Evolutionary conservation across 1,140 invertebrate species (phyloP), one percentile per base, ranked within the genome.

Genomic region (Drosophila gunungcola): DNA sequence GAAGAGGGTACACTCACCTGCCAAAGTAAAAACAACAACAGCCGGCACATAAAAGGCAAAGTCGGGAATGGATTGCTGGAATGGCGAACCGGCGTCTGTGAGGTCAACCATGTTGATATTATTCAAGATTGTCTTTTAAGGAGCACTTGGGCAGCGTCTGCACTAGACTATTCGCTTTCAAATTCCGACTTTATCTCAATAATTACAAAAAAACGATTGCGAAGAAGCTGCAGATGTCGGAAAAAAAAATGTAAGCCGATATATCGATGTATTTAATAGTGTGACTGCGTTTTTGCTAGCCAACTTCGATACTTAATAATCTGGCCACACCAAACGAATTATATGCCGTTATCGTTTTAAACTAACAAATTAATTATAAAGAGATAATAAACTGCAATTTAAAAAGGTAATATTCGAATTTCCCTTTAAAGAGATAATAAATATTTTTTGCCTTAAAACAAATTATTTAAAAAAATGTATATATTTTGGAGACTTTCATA

Each of bases 11-110:
- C 27, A 73, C 93, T 94, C 94, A 97, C 96, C 95, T 92, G 96
- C 94, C 81, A 97, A 93, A 62, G 94, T 94, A 70, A 96, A 92
- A 52, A 97, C 95, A 64, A 97, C 94, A 67, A 96, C 94, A 45
- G 95, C 96, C 69, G 96, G 96, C 65, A 96, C 80, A 75, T 97
- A 94, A 85, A 97, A 97, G 62, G 97, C 95, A 34, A 94, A 93
- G 93, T 97, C 96, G 53, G 95, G 96, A 93, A 97, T 97, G 67
- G 95, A 95, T 92, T 96, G 96, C 91, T 97, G 96, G 77, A 96
- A 94, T 1, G 95, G 95, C 72, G 91, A 92, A 36, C 85, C 77
- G 82, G 83, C 77, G 56, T 88, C 91, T 34, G 90, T 92, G 77
- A 92, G 77, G 92, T 95, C 95, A 46, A 95, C 95, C 95, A 95